phyloP scores from a whole-genome alignment of 2,113 vertebrate genomes.

The Ammodytes marinus region DNA sequence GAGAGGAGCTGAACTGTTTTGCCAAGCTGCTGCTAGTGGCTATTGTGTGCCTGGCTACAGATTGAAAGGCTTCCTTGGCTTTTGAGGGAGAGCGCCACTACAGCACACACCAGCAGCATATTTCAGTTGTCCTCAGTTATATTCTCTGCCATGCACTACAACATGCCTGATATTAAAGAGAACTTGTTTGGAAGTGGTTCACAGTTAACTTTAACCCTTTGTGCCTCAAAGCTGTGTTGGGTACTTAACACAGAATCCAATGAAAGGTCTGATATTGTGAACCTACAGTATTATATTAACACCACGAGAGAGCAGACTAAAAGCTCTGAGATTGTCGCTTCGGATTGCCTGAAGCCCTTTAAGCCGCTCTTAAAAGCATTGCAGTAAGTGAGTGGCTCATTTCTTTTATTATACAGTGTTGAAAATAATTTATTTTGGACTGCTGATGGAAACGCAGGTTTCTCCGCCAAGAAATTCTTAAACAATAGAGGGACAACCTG shows the following conservation, averaged over 20 bases:
- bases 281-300: conserved; percentile 1
- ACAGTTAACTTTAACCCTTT: neutral
- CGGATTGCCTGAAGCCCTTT: conserved; percentile 25
- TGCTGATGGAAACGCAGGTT: conserved; percentile 5
- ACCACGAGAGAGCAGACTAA: conserved; percentile 9
- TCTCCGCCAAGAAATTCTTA: neutral
- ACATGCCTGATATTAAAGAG: conserved; percentile 1
- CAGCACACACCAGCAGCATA: conserved; percentile 41
- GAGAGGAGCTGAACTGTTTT: conserved; percentile 70
- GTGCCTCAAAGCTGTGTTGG: neutral
- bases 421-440: neutral
- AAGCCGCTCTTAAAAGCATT: conserved; percentile 36
- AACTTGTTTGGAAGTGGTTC: conserved; percentile 6
- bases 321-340: conserved; percentile 17
- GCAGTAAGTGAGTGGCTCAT: conserved; percentile 30
- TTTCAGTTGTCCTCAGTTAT: conserved; percentile 31
- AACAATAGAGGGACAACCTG: conserved; percentile 1
- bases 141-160: neutral
- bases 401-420: conserved; percentile 1
- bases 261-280: neutral
- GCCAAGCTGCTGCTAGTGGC: conserved; percentile 66
- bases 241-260: neutral
- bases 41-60: conserved; percentile 57
- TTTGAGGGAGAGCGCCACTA: conserved; percentile 55
- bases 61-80: conserved; percentile 54